Percentiles rank a stretch among this genome's conserved stretches.
Evolutionary conservation across 2,888 invertebrate genomes (phyloP).

Genomic region (Eupithecia subumbrata): DNA sequence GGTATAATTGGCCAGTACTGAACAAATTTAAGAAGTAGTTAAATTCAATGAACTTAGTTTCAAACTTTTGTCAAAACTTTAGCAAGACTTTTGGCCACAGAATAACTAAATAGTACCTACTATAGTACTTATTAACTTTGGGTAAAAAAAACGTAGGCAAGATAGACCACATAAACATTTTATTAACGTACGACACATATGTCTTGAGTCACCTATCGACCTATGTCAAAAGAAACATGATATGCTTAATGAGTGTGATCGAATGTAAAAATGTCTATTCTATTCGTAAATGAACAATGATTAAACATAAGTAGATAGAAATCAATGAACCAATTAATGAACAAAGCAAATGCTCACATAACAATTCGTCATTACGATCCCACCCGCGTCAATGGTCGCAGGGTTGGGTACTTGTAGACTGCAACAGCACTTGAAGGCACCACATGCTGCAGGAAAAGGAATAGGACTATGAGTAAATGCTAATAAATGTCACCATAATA

Average conservation of each 20-base stretch:
- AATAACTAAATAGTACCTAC: too few relatives aligned
- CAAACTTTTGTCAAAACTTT: neutral
- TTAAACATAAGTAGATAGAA: slow-evolving; percentile 33
- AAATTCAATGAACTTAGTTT: neutral
- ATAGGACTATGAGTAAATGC: neutral
- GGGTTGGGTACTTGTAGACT: neutral
- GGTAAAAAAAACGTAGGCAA: too few relatives aligned
- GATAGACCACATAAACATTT: too few relatives aligned
- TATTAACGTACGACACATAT: neutral
- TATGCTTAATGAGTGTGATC: neutral
- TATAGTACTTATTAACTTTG: too few relatives aligned
- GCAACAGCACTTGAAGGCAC: neutral
- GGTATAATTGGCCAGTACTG: neutral
- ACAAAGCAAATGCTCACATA: slow-evolving; percentile 40
- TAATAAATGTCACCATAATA: neutral
- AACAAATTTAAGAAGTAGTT: neutral
- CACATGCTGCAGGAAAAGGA: neutral
- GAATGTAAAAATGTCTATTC: neutral
- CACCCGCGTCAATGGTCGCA: slow-evolving; percentile 44
- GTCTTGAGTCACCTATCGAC: too few relatives aligned
- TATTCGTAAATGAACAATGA: slow-evolving; percentile 37
- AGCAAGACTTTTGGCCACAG: neutral
- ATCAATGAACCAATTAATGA: slow-evolving; percentile 52
- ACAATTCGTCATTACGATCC: slow-evolving; percentile 47
- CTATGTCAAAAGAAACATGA: neutral